phyloP scores from a whole-genome alignment of 1,140 invertebrate genomes.

The Globodera ellingtonae region DNA sequence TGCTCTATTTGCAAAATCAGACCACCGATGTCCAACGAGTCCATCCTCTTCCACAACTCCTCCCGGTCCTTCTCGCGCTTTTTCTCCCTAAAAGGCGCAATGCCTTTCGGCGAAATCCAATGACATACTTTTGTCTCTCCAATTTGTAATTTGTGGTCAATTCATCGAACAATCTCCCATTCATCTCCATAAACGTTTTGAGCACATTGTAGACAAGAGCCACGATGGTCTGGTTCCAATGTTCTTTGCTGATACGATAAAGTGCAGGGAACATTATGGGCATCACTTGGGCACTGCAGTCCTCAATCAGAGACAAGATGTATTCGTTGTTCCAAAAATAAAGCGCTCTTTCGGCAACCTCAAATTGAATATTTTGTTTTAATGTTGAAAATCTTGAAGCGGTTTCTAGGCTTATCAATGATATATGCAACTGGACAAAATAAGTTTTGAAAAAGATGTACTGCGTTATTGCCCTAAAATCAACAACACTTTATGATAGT shows the following conservation, averaged over 20 bases:
- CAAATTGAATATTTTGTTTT: slow-evolving; percentile 18
- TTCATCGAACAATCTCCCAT: slow-evolving; percentile 70
- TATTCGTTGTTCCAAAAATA: slow-evolving; percentile 72
- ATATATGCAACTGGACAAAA: no score
- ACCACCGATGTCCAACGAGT: slow-evolving; percentile 46
- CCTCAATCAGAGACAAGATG: slow-evolving; percentile 70
- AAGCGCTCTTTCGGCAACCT: slow-evolving; percentile 70
- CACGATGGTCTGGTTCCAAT: slow-evolving; percentile 71
- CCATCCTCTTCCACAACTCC: slow-evolving; percentile 62
- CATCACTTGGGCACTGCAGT: slow-evolving; percentile 66
- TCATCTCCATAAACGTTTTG: slow-evolving; percentile 71
- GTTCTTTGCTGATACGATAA: slow-evolving; percentile 68
- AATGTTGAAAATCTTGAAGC: no score
- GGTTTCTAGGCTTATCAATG: no score
- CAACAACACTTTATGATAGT: no score
- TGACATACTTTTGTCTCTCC: slow-evolving; percentile 60
- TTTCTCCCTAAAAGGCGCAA: slow-evolving; percentile 54
- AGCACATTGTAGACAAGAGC: slow-evolving; percentile 70
- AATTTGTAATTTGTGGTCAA: slow-evolving; percentile 64
- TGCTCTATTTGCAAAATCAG: slow-evolving; percentile 33
- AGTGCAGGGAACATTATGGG: slow-evolving; percentile 69
- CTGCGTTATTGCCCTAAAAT: no score
- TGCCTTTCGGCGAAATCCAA: no score
- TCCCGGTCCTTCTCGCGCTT: slow-evolving; percentile 62
- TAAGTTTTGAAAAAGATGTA: no score